These are phyloP conservation scores for Champsocephalus gunnari DNA, from an alignment of 2,797 vertebrate genomes.

Conservation along the genomic window DNA sequence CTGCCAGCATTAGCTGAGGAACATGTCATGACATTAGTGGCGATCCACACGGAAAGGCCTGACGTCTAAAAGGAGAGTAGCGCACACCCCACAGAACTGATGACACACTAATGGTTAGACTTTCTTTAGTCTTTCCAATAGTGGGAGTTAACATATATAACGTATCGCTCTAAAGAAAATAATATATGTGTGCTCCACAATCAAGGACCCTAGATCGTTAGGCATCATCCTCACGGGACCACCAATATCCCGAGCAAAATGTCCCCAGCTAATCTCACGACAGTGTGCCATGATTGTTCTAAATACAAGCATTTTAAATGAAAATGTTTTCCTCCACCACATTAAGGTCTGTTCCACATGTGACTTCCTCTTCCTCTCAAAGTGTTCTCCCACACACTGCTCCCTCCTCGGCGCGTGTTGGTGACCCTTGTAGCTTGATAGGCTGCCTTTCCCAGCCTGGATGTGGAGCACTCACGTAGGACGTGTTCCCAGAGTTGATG, in stretches of 20 bases:
- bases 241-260: no score
- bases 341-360: background rate
- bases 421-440: slow-evolving; percentile 46
- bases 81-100: no score
- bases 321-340: background rate
- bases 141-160: no score
- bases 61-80: no score
- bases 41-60: no score
- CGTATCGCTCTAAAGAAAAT: no score
- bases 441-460: slow-evolving; percentile 53
- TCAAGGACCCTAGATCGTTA: background rate
- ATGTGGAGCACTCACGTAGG: slow-evolving; percentile 68
- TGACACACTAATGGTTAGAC: no score
- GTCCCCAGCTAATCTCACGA: background rate
- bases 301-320: background rate
- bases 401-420: slow-evolving; percentile 12
- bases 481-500: slow-evolving; percentile 72
- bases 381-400: background rate
- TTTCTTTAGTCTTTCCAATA: no score
- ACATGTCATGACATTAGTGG: no score
- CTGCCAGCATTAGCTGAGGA: no score
- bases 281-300: background rate
- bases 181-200: no score
- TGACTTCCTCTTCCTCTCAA: background rate
- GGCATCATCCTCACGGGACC: no score